These are phyloP conservation scores for Acanthococcus lagerstroemiae DNA, from an alignment of 2,888 invertebrate species.

Conservation along the genomic window DNA sequence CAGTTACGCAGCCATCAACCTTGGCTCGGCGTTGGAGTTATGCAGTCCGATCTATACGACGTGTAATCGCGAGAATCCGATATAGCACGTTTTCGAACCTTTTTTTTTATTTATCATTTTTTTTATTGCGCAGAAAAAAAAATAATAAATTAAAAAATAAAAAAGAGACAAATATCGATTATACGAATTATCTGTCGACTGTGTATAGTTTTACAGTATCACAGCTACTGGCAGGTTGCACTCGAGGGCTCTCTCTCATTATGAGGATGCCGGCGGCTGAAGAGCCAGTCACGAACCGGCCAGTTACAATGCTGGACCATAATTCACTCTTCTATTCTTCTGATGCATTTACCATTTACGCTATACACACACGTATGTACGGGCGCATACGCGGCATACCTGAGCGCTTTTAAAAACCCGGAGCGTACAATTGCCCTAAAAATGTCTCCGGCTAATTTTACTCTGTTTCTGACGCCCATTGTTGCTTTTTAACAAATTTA, in stretches of 20 bases:
- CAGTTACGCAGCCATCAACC: no score
- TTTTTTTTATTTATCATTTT: no score
- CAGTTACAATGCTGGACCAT: slow-evolving; percentile 6
- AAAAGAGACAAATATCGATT: slow-evolving; percentile 18
- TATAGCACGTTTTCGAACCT: no score
- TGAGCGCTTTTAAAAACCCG: no score
- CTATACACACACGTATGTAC: no score
- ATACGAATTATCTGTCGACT: slow-evolving; percentile 7
- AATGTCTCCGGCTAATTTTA: slow-evolving; percentile 18
- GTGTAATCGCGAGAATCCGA: no score
- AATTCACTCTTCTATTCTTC: slow-evolving; percentile 23
- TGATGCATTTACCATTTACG: background rate
- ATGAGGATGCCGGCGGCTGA: slow-evolving; percentile 21
- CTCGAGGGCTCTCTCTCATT: slow-evolving; percentile 18
- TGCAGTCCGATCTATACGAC: no score
- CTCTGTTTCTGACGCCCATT: background rate
- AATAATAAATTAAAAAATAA: background rate
- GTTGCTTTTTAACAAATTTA: no score
- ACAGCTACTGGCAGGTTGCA: slow-evolving; percentile 19
- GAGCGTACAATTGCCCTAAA: slow-evolving; percentile 22
- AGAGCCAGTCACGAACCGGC: slow-evolving; percentile 18
- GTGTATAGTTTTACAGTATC: background rate
- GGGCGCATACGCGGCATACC: no score
- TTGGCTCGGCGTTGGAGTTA: no score
- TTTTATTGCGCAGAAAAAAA: background rate